Conservation (phyloP, 2,888 invertebrate species). For the Eurois occulta region DNA sequence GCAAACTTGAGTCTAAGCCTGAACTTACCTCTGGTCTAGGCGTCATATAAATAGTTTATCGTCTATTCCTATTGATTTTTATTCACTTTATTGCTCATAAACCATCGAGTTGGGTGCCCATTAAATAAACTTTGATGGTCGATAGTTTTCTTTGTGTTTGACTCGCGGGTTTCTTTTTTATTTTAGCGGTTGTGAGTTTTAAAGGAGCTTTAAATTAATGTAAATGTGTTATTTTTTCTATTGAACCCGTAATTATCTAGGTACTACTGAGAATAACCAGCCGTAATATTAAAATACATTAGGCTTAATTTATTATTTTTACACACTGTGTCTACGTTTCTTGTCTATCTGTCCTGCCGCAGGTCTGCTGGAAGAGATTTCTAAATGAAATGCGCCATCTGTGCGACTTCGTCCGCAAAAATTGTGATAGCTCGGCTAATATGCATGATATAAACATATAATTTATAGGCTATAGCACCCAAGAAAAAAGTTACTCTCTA, state of each 20-base stretch:
- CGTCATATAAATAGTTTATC: conserved; percentile 57
- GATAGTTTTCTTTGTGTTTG: conserved; percentile 21
- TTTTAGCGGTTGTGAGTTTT: conserved; percentile 18
- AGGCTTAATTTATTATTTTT: no score
- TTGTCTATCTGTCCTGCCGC: no score
- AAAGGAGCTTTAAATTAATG: background rate
- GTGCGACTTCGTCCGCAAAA: no score
- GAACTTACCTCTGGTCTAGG: conserved; percentile 40
- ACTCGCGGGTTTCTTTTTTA: background rate
- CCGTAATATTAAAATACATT: background rate
- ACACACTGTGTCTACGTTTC: no score
- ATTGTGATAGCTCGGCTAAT: no score
- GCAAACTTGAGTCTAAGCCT: background rate
- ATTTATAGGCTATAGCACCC: no score
- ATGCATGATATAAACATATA: no score
- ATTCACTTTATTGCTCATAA: conserved; percentile 49
- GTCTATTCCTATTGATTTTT: conserved; percentile 57
- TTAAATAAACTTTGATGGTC: conserved; percentile 57
- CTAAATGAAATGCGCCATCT: no score
- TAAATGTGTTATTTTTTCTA: no score
- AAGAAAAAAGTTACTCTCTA: no score
- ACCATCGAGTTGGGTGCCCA: conserved; percentile 43
- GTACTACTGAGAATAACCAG: background rate
- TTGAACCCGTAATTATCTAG: no score
- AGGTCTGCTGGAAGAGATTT: background rate